Conservation (phyloP, 2,797 vertebrate genomes). For the Pygocentrus nattereri region DNA sequence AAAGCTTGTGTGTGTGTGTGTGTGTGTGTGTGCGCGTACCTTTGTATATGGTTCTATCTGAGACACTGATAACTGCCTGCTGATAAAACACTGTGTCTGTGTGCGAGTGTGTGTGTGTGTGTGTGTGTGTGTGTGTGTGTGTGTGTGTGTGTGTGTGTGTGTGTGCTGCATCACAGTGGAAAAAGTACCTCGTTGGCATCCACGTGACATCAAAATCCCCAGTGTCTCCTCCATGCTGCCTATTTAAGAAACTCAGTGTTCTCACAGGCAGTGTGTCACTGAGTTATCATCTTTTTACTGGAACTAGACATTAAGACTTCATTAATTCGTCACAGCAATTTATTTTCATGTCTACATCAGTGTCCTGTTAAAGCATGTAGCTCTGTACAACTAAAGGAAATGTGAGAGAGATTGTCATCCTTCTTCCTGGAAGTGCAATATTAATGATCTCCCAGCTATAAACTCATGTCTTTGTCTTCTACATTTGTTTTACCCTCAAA, state of each 20-base stretch:
- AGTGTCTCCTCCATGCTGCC: background rate
- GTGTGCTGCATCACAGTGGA: conserved; percentile 35
- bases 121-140: background rate
- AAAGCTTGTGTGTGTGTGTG: background rate
- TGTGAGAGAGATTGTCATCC: conserved; percentile 13
- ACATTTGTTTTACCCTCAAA: background rate
- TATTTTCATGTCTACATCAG: conserved; percentile 9
- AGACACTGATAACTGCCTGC: too few species aligned
- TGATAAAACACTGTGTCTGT: too few species aligned
- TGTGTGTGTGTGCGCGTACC: background rate
- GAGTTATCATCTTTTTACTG: conserved; percentile 31
- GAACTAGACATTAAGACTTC: conserved; percentile 38
- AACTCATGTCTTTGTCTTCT: background rate
- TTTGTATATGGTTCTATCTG: too few species aligned
- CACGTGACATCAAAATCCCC: conserved; percentile 13
- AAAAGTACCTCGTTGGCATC: conserved; percentile 41
- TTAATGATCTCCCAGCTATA: conserved; percentile 45
- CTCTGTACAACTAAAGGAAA: conserved; percentile 50
- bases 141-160: conserved; percentile 24
- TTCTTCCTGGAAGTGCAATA: conserved; percentile 6
- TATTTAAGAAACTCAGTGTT: conserved; percentile 21
- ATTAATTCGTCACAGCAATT: conserved; percentile 32
- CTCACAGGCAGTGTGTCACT: conserved; percentile 8
- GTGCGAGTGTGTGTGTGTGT: background rate
- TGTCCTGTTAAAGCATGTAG: conserved; percentile 4